phyloP scores from a whole-genome alignment of 1,140 invertebrate genomes.

The Sitodiplosis mosellana region DNA sequence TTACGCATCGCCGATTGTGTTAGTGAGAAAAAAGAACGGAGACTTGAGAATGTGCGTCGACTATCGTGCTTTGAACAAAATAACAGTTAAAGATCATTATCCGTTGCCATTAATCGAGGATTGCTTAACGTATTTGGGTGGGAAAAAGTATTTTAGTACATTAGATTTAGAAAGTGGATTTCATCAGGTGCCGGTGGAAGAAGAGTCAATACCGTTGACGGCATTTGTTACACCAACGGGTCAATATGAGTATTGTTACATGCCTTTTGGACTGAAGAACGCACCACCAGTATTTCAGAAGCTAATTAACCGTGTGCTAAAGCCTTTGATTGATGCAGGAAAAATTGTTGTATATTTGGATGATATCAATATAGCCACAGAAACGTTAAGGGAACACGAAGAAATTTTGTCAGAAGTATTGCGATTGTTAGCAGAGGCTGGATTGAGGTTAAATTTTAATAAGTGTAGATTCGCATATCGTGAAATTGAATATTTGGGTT shows the following conservation, averaged over 20 bases:
- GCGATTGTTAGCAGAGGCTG: conserved; percentile 12
- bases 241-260: conserved; percentile 10
- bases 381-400: conserved; percentile 6
- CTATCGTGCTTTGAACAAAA: conserved; percentile 8
- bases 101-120: conserved; percentile 10
- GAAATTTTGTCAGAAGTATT: conserved; percentile 10
- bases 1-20: conserved; percentile 6
- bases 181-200: conserved; percentile 9
- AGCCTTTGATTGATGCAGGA: conserved; percentile 6
- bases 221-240: conserved; percentile 10
- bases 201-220: conserved; percentile 8
- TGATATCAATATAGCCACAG: conserved; percentile 11
- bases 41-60: conserved; percentile 9
- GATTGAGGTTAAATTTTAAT: conserved; percentile 15
- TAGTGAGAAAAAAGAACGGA: conserved; percentile 7
- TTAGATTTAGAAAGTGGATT: conserved; percentile 12
- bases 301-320: conserved; percentile 13
- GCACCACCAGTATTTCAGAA: conserved; percentile 10
- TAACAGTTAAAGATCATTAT: conserved; percentile 5
- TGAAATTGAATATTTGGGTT: conserved; percentile 10
- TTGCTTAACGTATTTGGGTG: conserved; percentile 8
- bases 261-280: conserved; percentile 14
- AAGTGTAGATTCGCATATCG: conserved; percentile 9
- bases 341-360: conserved; percentile 11
- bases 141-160: conserved; percentile 9